phyloP scores from a whole-genome alignment of 2,797 vertebrate genomes.

The Neosilurus hyrtlii region DNA sequence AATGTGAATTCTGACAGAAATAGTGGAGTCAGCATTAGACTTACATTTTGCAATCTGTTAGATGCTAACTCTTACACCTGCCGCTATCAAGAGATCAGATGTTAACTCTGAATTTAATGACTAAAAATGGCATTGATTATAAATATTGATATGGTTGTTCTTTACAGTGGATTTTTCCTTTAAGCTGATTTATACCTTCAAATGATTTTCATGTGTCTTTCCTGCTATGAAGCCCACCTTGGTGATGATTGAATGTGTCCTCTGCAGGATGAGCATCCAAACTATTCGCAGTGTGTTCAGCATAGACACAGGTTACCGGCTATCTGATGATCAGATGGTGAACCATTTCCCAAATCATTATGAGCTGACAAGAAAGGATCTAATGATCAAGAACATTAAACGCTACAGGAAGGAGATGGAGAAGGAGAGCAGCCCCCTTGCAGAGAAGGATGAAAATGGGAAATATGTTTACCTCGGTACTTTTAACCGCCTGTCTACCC shows the following conservation, averaged over 20 bases:
- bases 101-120: neutral
- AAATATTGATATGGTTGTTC: neutral
- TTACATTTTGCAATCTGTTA: neutral
- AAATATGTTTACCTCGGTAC: conserved; percentile 93
- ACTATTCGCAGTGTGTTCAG: conserved; percentile 96
- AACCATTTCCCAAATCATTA: conserved; percentile 99
- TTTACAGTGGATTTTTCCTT: neutral
- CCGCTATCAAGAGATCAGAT: neutral
- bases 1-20: neutral
- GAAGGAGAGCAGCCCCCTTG: conserved; percentile 89
- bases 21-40: too few species aligned
- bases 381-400: conserved; percentile 99
- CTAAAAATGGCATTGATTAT: neutral
- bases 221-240: neutral
- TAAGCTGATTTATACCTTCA: neutral
- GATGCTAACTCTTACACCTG: neutral
- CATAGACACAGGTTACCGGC: conserved; percentile 91
- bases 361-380: conserved; percentile 93
- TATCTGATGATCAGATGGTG: conserved; percentile 96
- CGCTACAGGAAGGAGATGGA: conserved; percentile 94
- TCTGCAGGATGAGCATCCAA: conserved; percentile 93
- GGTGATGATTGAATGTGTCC: neutral
- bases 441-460: conserved; percentile 95
- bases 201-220: neutral
- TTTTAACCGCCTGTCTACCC: neutral